These are phyloP conservation scores for Spermophilus dauricus DNA, from an alignment of 2,113 vertebrate species.

Conservation along the genomic window DNA sequence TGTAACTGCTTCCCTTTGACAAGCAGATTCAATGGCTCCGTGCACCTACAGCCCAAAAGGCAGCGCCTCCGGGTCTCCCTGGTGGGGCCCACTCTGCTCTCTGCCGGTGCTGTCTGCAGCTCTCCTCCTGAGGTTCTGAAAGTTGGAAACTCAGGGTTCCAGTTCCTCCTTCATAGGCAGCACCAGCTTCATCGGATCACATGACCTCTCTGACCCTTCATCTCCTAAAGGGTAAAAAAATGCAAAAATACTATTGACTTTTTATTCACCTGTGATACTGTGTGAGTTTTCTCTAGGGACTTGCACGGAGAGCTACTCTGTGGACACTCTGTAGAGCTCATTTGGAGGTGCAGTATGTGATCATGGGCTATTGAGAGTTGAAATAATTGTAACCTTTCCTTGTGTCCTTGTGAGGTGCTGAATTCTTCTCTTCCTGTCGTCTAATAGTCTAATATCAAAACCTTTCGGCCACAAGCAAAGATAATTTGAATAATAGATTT, in stretches of 20 bases:
- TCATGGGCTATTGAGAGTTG: background rate
- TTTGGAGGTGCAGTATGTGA: background rate
- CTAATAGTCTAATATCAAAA: background rate
- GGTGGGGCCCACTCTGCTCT: background rate
- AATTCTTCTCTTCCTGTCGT: conserved; percentile 33
- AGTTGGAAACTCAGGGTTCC: background rate
- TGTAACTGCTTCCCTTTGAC: background rate
- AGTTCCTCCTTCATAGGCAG: background rate
- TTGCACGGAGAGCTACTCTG: background rate
- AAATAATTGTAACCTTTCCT: background rate
- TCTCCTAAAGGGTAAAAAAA: background rate
- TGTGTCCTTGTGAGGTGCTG: background rate
- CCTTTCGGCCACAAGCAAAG: background rate
- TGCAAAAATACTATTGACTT: background rate
- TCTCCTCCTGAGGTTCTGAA: background rate
- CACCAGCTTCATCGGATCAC: background rate
- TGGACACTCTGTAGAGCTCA: background rate
- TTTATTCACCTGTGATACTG: background rate
- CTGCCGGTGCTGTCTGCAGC: background rate
- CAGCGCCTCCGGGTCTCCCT: accelerated
- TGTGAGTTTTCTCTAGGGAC: background rate
- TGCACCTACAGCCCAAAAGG: background rate
- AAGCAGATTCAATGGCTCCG: background rate
- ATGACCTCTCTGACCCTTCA: background rate
- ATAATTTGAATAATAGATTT: conserved; percentile 2